Evolutionary conservation across 2,797 vertebrate genomes (phyloP), one percentile per base, ranked within the genome.

Genomic region (Borostomias antarcticus): DNA sequence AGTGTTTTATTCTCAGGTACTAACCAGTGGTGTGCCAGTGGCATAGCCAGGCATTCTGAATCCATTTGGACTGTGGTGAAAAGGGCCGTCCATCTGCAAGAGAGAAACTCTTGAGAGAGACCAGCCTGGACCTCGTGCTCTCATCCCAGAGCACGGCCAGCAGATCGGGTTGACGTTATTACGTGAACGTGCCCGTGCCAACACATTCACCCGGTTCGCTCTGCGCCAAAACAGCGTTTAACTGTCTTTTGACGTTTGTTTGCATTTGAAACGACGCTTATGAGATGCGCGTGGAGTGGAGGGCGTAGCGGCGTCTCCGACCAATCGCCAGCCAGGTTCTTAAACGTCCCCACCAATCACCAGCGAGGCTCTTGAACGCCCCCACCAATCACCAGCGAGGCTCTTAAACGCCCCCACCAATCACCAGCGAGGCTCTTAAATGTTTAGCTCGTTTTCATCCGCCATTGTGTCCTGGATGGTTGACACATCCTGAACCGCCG

Each of bases 21-120:
- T 57, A 58, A 82, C 80, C 80, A 82, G 50, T 63, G 65, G 70
- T 37, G 67, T 47, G 35, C 62, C 59, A 58, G 52, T 66, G 50
- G 53, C 57, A 43, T 48, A 66, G 50, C 32, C 30, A 4, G 33
- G 8, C 15, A 6, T 52, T 47, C 68, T 69, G 30, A 28, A 43
- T 26, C 29, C 45, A 26, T 13, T 26, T 58, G 26, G 56, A 67
- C 15, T 9, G 47, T 37, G 57, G 45, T 51, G 57, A 29, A 37
- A 56, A 57, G 64, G 47, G 58, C 28, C 25, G 35, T 74, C 64
- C 61, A 69, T 65, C 75, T 80, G 57, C 3, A 64, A 57, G 29
- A 58, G 23, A 64, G 51, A 69, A 37, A 6, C 11, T 8, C 61
- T 4, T 15, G 3, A 3, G 28, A 57, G 25, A 57, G 5, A 13